Evolutionary conservation across 2,888 invertebrate genomes (phyloP), one percentile per base, ranked within the genome.

Genomic region (Scaptomyza parva): DNA sequence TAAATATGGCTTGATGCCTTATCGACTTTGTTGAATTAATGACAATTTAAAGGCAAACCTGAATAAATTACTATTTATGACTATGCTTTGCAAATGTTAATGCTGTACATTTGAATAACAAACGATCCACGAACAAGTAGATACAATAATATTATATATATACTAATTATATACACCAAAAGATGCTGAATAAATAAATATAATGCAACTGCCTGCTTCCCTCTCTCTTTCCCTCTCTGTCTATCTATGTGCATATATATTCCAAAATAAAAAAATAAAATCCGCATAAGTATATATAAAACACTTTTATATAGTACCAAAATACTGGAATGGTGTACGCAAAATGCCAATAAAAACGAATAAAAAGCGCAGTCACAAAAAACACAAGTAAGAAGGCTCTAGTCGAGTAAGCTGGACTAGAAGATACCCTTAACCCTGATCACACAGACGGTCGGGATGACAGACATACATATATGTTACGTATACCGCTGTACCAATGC

Each of bases 261-360:
- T 24, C n/a, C n/a, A n/a, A n/a, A n/a, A n/a, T n/a, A n/a, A n/a
- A 39, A 24, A 20, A 24, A 17, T 12, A 44, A 7, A 12, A 43
- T 24, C n/a, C 11, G 22, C 43, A n/a, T 22, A 41, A 22, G 14
- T 28, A 17, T 28, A 47, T 47, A 47, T 6, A 12, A 35, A 35
- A 8, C 14, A 14, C 3, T 14, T 35, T 6, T 45, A 11, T 28
- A 14, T 35, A 14, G 6, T 22, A 17, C 7, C 17, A 51, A 54
- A 26, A 24, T 54, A 11, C 41, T 69, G 78, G 82, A 63, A 59
- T 63, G 82, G 59, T 53, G 44, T 59, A 77, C 74, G 81, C 79
- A 83, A 69, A 69, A 78, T 84, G 65, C 61, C 73, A 78, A 84
- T 77, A 76, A 86, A 80, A 86, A 70, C 60, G 63, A 57, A 71